Conservation (phyloP, 2,797 vertebrate genomes). For the Chrosomus eos region DNA sequence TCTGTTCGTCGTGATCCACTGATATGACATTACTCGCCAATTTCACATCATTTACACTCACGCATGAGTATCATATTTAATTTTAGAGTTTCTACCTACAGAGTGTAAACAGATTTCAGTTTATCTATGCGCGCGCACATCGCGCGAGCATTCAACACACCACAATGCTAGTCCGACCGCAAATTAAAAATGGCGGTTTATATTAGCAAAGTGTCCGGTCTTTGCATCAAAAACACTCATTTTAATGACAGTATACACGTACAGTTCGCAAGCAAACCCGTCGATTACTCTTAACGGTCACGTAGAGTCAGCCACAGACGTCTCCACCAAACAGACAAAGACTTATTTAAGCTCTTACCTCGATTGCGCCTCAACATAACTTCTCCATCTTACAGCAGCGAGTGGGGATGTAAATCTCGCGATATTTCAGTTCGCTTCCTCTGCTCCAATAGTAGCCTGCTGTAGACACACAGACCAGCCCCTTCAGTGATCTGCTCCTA, state of each 20-base stretch:
- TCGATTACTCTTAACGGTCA: not conserved
- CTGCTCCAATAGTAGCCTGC: slow-evolving; percentile 16
- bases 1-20: slow-evolving; percentile 20
- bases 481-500: not conserved
- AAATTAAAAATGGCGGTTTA: slow-evolving; percentile 88
- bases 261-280: not conserved
- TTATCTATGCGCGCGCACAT: slow-evolving; percentile 58
- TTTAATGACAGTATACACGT: not conserved
- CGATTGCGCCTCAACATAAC: slow-evolving; percentile 79
- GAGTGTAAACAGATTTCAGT: not conserved
- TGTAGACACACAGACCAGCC: slow-evolving; percentile 25
- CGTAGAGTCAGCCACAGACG: slow-evolving; percentile 3
- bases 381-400: slow-evolving; percentile 86
- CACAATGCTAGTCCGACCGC: slow-evolving; percentile 76
- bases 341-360: slow-evolving; percentile 75
- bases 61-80: not conserved
- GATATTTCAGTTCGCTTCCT: slow-evolving; percentile 61
- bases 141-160: slow-evolving; percentile 63
- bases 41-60: not conserved
- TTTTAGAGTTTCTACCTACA: not conserved
- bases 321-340: slow-evolving; percentile 34
- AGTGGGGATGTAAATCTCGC: slow-evolving; percentile 75
- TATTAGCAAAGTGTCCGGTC: slow-evolving; percentile 71
- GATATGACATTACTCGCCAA: not conserved
- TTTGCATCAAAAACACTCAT: slow-evolving; percentile 59